Evolutionary conservation across 2,113 vertebrate species (phyloP), one percentile per base, ranked within the genome.

Genomic region (Egretta garzetta): DNA sequence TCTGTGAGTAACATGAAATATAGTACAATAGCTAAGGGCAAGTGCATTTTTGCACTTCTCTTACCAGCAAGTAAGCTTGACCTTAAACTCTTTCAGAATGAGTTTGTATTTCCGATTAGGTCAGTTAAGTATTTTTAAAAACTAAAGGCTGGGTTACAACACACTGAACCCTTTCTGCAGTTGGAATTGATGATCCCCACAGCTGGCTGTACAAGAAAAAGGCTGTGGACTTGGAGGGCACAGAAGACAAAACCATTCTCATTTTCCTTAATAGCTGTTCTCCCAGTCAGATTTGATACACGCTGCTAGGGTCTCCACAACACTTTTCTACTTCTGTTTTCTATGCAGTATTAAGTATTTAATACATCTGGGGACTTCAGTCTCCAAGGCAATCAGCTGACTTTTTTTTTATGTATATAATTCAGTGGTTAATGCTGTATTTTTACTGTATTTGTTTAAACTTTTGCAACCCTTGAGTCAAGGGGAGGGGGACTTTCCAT

Each of bases 61-160:
- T 75, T 72, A 71, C 35, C 53, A 93, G 39, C 43, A 72, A 68
- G 53, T 63, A 86, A 63, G 28, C 39, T 75, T 53, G 49, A 91
- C 87, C 95, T 96, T 87, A 82, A 86, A 92, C 84, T 95, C 80
- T 76, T 83, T 53, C 62, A 84, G 63, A 92, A 70, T 77, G 43
- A 92, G 52, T 83, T 93, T 77, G 88, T 90, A 55, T 94, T 96
- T 84, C 76, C 12, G 64, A 93, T 91, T 95, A 88, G 33, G 56
- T 74, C 91, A 72, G 76, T 96, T 68, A 83, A 85, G 70, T 86
- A 53, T 91, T 92, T 83, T 41, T 73, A 43, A 83, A 97, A 94
- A 76, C 67, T 62, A 52, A 86, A 90, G 73, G 56, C 88, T 93
- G 80, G 80, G 67, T 97, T 88, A 60, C 35, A 84, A 76, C 52